Base-by-base conservation (phyloP, 1,140 invertebrate species). In the Drosophila sturtevanti region DNA sequence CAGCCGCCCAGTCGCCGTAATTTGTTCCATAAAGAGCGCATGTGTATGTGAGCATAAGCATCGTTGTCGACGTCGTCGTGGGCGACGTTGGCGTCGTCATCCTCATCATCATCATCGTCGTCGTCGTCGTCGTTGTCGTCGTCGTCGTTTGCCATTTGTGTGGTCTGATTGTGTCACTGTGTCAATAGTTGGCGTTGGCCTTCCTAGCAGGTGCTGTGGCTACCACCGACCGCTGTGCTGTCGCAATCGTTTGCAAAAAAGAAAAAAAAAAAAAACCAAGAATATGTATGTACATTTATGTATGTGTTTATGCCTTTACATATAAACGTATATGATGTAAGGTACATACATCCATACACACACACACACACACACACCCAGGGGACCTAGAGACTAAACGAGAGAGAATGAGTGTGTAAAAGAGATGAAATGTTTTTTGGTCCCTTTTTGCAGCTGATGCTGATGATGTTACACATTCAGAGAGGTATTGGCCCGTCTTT, bases 101-200 rank as follows among this genome's bases (percentile, higher is more conserved):
- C 14, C 7, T 31, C 54, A 14, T 54, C 9, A 3, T 5, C 11
- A 3, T 56, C 14, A 7, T 31, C 27, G 7, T 55, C n/a, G 7
- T 18, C 41, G 7, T 37, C 35, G n/a, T 31, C 37, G 58, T 56
- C 54, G 11, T 56, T 14, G 11, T 56, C 54, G 5, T 34, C 54
- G 31, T 56, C 14, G 24, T 56, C 54, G 54, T 34, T 56, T 56
- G 54, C 37, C 71, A 65, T 73, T 77, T 73, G 74, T 77, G 74
- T 65, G 74, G 74, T 74, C 71, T 77, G 74, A 77, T 77, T 77
- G 74, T 77, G 74, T 77, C 74, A 77, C 74, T 77, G 71, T 77
- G 74, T 77, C 74, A 77, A 77, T 77, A 73, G 74, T 73, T 77
- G 74, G 71, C 71, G 74, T 77, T 77, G 71, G 74, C 71, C 74